Base-by-base conservation (phyloP, 1,140 invertebrate genomes). In the Andricus grossulariae region DNA sequence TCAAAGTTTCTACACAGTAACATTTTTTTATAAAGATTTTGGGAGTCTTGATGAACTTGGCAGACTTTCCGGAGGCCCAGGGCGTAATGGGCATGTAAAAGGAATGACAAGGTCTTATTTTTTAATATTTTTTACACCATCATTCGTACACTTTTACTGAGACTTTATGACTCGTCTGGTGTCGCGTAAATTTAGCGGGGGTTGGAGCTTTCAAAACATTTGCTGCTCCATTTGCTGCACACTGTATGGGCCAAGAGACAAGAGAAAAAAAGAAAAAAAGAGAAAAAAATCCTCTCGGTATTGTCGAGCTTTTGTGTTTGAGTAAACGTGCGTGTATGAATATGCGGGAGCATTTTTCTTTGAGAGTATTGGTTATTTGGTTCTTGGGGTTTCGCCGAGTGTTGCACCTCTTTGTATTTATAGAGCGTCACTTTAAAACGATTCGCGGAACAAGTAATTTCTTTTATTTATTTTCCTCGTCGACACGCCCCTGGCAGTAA, bases 151-250 rank as follows among this genome's bases (percentile, higher is more conserved):
- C 13, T 32, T 60, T 60, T 60, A 32, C 13, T 21, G 21, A 13
- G 21, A 32, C 57, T 32, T 32, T 39, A 25, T 60, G 57, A 60
- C 21, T 60, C 73, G 79, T 79, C 77, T 80, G 75, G 72, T 73
- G 54, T 82, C 76, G 79, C 74, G 79, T 86, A 86, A 85, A 84
- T 86, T 85, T 86, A 86, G 83, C 83, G 82, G 81, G 79, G 81
- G 82, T 76, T 74, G 57, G 54, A 74, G 76, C 55, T 76, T 73
- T 57, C 79, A 83, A 39, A 80, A 84, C 81, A 82, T 82, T 86
- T 81, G 76, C 81, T 85, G 83, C 83, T 84, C 80, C 80, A 86
- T 86, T 87, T 85, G 81, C 73, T 77, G 75, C 84, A 75, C 73
- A 72, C 79, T 82, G 79, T 54, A 77, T 55, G 51, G 50, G 75